Percentiles rank a stretch among this genome's conserved stretches.
phyloP scores from a whole-genome alignment of 2,113 vertebrate species.

The Hydrochoerus hydrochaeris region DNA sequence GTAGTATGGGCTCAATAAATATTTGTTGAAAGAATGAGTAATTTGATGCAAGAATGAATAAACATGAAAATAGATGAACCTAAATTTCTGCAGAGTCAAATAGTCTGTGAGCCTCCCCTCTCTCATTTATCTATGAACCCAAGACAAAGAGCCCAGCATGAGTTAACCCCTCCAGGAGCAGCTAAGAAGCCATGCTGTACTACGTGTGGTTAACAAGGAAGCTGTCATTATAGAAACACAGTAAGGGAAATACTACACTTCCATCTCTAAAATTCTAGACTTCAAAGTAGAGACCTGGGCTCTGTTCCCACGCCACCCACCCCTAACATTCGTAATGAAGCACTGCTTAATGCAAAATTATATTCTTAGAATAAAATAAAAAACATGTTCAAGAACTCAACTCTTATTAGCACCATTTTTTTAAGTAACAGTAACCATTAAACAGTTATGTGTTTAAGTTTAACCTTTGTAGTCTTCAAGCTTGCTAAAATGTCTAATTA shows the following conservation, averaged over 20 bases:
- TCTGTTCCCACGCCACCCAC: conserved; percentile 14
- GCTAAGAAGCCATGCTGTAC: neutral
- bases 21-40: neutral
- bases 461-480: conserved; percentile 69
- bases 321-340: conserved; percentile 48
- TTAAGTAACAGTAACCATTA: conserved; percentile 60
- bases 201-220: neutral
- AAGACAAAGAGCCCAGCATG: neutral
- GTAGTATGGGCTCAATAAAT: neutral
- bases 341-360: conserved; percentile 47
- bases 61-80: neutral
- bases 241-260: neutral
- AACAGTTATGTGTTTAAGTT: conserved; percentile 74
- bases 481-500: conserved; percentile 73
- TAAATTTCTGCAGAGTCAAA: neutral
- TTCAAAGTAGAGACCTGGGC: conserved; percentile 42
- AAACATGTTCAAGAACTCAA: conserved; percentile 54
- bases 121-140: neutral
- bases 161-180: neutral
- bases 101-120: neutral
- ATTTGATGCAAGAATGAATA: neutral
- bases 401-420: conserved; percentile 59
- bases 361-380: conserved; percentile 50
- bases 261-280: conserved; percentile 12
- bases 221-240: neutral